phyloP scores from a whole-genome alignment of 2,113 vertebrate species.

The Podarcis muralis region DNA sequence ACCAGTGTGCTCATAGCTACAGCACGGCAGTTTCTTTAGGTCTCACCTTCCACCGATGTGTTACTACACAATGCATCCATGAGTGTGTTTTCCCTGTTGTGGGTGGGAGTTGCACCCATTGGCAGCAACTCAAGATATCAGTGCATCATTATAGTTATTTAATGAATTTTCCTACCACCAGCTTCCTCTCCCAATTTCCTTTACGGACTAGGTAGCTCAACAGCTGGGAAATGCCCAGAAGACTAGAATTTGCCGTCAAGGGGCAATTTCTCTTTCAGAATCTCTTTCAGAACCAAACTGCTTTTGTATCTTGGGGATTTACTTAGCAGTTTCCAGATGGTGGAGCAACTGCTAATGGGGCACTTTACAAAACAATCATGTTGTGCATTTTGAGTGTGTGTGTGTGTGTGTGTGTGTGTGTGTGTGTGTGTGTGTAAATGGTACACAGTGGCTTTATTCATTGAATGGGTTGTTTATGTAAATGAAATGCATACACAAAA shows the following conservation, averaged over 20 bases:
- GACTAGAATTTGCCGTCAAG: neutral
- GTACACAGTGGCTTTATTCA: neutral
- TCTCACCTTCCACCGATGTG: neutral
- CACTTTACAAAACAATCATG: neutral
- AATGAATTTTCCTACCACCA: neutral
- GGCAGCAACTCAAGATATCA: neutral
- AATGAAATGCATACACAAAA: neutral
- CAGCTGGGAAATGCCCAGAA: neutral
- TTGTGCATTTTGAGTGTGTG: too few species aligned
- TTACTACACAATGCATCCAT: neutral
- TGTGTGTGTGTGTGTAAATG: neutral
- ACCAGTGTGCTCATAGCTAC: neutral
- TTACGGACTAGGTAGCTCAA: too few species aligned
- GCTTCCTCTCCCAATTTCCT: neutral
- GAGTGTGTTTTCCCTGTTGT: neutral
- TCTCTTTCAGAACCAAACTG: neutral
- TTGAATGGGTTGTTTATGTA: neutral
- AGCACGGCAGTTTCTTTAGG: neutral
- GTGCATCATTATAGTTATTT: neutral
- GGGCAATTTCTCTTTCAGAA: neutral
- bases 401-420: too few species aligned
- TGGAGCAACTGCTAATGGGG: neutral
- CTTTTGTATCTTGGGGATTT: neutral
- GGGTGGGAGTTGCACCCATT: neutral
- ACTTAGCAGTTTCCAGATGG: neutral